A percentile compares a stretch with the other conserved stretches of the same genome.
phyloP scores from a whole-genome alignment of 1,140 invertebrate genomes.

The Arion vulgaris region DNA sequence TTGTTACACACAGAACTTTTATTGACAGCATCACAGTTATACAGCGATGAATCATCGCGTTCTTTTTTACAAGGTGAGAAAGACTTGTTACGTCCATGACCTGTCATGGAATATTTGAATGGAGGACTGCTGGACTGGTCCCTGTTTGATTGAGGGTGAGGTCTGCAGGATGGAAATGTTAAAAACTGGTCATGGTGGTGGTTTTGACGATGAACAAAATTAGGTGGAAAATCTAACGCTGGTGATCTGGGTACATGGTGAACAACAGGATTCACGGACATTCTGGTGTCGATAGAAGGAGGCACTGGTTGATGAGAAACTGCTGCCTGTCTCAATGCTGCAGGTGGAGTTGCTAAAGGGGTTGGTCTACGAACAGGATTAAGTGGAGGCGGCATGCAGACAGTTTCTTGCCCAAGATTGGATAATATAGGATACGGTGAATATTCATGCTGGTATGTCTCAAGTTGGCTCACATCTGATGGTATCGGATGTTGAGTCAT shows the following conservation, averaged over 20 bases:
- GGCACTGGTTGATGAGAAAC: neutral
- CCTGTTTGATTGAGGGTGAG: neutral
- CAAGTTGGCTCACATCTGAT: neutral
- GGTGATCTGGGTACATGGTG: slow-evolving; percentile 4
- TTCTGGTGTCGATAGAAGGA: slow-evolving; percentile 4
- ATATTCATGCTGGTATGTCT: slow-evolving; percentile 7
- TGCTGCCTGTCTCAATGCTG: neutral
- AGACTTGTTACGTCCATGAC: neutral
- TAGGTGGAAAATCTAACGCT: neutral
- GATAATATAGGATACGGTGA: neutral
- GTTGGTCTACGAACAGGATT: neutral
- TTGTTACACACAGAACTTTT: neutral
- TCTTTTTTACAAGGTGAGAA: slow-evolving; percentile 16
- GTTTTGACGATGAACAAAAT: neutral
- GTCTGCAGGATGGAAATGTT: neutral
- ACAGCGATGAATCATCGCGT: neutral
- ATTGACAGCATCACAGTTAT: neutral
- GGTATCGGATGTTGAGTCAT: neutral
- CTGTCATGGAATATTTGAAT: neutral
- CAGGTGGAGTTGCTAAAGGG: neutral
- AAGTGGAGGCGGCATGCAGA: neutral
- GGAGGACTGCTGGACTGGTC: neutral
- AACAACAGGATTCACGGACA: slow-evolving; percentile 24
- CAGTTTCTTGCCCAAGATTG: neutral
- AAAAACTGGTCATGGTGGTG: neutral